Base-by-base conservation (phyloP, 2,113 vertebrate species). In the Tympanuchus pallidicinctus region DNA sequence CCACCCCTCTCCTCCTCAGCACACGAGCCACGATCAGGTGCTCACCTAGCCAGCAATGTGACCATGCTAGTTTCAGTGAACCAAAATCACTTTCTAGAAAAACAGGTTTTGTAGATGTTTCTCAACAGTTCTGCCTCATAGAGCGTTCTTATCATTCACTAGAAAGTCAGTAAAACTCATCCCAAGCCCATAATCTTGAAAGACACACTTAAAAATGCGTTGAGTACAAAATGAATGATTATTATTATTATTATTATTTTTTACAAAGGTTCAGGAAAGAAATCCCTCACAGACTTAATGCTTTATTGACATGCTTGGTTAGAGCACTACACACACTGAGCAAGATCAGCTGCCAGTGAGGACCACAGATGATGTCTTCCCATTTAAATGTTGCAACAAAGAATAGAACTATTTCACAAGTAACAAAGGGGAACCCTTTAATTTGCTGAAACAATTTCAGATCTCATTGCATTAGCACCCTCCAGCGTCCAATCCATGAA, bases 381-480 rank as follows among this genome's bases (percentile, higher is more conserved):
- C 59, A 67, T 73, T 88, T 88, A 93, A 95, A 92, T 4, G 2
- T 4, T 52, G 38, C 78, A 88, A 93, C 66, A 92, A 90, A 94
- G 70, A 75, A 89, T 67, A 61, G 79, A 95, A 93, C 32, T 86
- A 91, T 84, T 97, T 86, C 82, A 74, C 67, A 65, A 67, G 73
- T 87, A 83, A 94, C 89, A 95, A 95, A 90, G 66, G 15, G 40
- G 66, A 86, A 48, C 47, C 32, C 43, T 92, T 88, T 83, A 73
- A 90, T 77, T 79, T 67, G 4, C 77, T 21, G 32, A 18, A 88
- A 84, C 61, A 30, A 83, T 76, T 86, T 84, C 83, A 40, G 82
- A 95, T 96, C 83, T 47, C 83, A 90, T 95, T 94, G 89, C 93
- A 87, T 95, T 93, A 97, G 97, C 96, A 93, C 98, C 97, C 97